phyloP scores from a whole-genome alignment of 1,140 invertebrate species.

The Macrosteles quadrilineatus region DNA sequence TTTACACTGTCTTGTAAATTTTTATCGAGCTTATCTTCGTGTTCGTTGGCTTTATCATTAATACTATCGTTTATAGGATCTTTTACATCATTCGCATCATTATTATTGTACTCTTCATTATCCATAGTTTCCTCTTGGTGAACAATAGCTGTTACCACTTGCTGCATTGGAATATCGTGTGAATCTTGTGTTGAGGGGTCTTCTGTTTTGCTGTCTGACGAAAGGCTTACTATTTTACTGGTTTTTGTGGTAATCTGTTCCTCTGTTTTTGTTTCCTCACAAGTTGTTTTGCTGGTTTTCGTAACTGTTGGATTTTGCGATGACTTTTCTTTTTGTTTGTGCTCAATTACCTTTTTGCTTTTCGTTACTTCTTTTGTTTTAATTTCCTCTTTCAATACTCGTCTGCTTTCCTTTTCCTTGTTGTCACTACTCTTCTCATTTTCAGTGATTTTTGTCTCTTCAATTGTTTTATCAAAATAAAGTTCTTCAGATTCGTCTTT shows the following conservation, averaged over 20 bases:
- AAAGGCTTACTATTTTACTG: slow-evolving; percentile 17
- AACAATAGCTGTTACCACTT: slow-evolving; percentile 31
- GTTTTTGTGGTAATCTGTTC: slow-evolving; percentile 24
- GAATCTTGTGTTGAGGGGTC: slow-evolving; percentile 36
- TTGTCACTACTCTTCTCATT: slow-evolving; percentile 45
- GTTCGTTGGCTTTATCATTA: too few species aligned
- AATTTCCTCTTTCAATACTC: slow-evolving; percentile 35
- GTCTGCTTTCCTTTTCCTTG: slow-evolving; percentile 44
- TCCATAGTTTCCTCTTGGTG: slow-evolving; percentile 23
- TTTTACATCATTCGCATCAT: too few species aligned
- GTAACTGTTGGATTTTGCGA: not conserved
- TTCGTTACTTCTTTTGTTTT: slow-evolving; percentile 28
- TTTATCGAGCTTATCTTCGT: too few species aligned
- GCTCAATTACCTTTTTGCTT: slow-evolving; percentile 32
- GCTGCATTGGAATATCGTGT: slow-evolving; percentile 41
- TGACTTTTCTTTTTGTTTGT: slow-evolving; percentile 28
- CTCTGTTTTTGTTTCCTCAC: slow-evolving; percentile 29
- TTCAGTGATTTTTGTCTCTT: slow-evolving; percentile 37
- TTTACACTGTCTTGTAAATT: too few species aligned
- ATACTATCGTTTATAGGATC: too few species aligned
- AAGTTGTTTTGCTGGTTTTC: slow-evolving; percentile 28
- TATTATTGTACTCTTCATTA: not conserved
- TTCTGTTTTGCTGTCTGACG: not conserved
- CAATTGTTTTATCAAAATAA: slow-evolving; percentile 29
- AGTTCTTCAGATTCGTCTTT: slow-evolving; percentile 36